Evolutionary conservation across 2,888 invertebrate genomes (phyloP).

Genomic region (Pyrrhia umbra): DNA sequence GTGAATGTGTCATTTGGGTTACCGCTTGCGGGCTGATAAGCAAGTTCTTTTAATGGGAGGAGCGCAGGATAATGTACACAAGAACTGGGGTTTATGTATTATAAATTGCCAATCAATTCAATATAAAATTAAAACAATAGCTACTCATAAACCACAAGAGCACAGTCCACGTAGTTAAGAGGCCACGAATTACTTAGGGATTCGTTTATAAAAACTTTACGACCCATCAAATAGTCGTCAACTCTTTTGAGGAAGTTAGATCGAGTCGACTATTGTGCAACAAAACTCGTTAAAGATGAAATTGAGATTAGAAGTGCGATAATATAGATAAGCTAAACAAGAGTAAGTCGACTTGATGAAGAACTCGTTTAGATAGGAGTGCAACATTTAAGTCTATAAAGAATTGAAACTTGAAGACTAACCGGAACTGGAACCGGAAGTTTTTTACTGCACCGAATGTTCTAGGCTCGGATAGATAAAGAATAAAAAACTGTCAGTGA

Average conservation of each 20-base stretch:
- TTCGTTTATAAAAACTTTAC: slow-evolving; percentile 7
- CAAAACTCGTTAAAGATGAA: slow-evolving; percentile 27
- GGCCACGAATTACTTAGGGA: slow-evolving; percentile 18
- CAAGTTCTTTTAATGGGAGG: slow-evolving; percentile 35
- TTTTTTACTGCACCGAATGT: slow-evolving; percentile 49
- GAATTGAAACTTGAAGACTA: slow-evolving; percentile 52
- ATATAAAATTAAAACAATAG: slow-evolving; percentile 9
- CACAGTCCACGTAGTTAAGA: not conserved
- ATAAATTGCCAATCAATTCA: not conserved
- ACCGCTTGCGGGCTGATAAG: slow-evolving; percentile 55
- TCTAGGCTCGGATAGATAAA: slow-evolving; percentile 36
- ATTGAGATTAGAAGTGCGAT: slow-evolving; percentile 40
- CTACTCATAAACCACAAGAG: not conserved
- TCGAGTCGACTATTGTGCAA: slow-evolving; percentile 41
- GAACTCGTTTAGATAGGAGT: slow-evolving; percentile 42
- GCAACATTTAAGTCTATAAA: slow-evolving; percentile 37
- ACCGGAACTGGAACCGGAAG: slow-evolving; percentile 70
- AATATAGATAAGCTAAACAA: slow-evolving; percentile 37
- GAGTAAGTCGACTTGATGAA: slow-evolving; percentile 20
- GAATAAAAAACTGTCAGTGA: slow-evolving; percentile 73
- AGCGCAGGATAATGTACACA: slow-evolving; percentile 7
- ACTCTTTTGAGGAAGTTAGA: slow-evolving; percentile 12
- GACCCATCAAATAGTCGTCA: slow-evolving; percentile 22
- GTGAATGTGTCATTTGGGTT: slow-evolving; percentile 71
- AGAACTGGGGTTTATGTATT: not conserved